Percentiles rank a stretch among this genome's conserved stretches.
These are phyloP conservation scores for Petrocephalus zakoni DNA, from an alignment of 2,113 vertebrate species.

Conservation along the genomic window DNA sequence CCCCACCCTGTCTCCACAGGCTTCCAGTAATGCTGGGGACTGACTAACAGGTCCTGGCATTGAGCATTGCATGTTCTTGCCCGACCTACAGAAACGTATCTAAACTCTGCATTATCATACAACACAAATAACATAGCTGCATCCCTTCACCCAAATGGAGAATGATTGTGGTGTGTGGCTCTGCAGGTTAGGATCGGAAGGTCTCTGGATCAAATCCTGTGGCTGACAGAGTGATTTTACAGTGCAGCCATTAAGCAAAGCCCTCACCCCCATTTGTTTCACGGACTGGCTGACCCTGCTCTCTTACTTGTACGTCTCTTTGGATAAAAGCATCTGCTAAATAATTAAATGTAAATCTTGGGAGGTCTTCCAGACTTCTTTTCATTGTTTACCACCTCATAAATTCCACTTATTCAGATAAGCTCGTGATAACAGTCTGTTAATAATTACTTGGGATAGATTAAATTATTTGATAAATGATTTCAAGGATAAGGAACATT, in stretches of 20 bases:
- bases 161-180: neutral
- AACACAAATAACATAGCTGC: neutral
- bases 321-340: neutral
- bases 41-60: neutral
- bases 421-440: neutral
- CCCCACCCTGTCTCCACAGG: neutral
- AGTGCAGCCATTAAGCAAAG: neutral
- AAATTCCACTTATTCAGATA: neutral
- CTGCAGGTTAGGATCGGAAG: neutral
- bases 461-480: neutral
- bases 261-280: neutral
- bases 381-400: neutral
- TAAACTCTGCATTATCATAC: neutral
- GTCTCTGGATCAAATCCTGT: neutral
- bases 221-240: neutral
- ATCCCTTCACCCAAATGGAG: neutral
- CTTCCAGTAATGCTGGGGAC: neutral
- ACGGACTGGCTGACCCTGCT: neutral
- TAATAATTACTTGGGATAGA: neutral
- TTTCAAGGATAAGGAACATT: conserved; percentile 3
- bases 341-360: neutral
- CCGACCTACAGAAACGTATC: neutral
- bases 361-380: neutral
- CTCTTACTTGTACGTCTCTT: neutral
- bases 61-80: neutral